A percentile compares a stretch with the other conserved stretches of the same genome.
phyloP scores from a whole-genome alignment of 2,888 invertebrate species.

The Hirtodrosophila cameraria region DNA sequence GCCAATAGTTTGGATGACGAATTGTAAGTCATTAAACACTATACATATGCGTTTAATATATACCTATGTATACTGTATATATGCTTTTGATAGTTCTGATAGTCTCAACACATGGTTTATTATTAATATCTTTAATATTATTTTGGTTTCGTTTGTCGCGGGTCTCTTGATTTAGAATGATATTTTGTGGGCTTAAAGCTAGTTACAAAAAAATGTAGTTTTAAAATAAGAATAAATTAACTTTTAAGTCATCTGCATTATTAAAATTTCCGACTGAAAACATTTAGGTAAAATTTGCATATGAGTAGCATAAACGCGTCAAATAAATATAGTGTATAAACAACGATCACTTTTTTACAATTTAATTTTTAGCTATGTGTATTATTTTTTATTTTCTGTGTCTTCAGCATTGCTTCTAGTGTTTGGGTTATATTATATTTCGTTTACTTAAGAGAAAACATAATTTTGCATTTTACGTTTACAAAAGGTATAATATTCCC shows the following conservation, averaged over 20 bases:
- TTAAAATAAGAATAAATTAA: conserved; percentile 41
- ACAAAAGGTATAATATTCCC: conserved; percentile 27
- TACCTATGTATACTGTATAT: conserved; percentile 35
- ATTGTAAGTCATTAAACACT: conserved; percentile 47
- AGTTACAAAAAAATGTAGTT: conserved; percentile 36
- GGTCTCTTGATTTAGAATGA: conserved; percentile 43
- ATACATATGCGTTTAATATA: conserved; percentile 38
- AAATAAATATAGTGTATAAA: conserved; percentile 26
- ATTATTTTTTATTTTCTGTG: conserved; percentile 24
- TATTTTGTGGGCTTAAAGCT: conserved; percentile 36
- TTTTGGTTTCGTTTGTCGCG: conserved; percentile 12
- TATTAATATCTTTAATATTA: conserved; percentile 16
- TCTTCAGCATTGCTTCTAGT: conserved; percentile 23
- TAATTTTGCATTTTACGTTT: conserved; percentile 42
- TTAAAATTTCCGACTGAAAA: conserved; percentile 35
- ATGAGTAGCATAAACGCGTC: conserved; percentile 18
- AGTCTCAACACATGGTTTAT: conserved; percentile 47
- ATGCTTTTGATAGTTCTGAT: conserved; percentile 46
- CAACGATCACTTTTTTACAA: too few relatives aligned
- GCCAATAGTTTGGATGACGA: conserved; percentile 47
- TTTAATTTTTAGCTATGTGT: conserved; percentile 12
- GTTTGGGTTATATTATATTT: conserved; percentile 11
- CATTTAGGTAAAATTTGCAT: conserved; percentile 29
- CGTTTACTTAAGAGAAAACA: conserved; percentile 31
- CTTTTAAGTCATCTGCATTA: conserved; percentile 27